Evolutionary conservation across 1,140 invertebrate species (phyloP).

Genomic region (Lamellibrachia luymesi): DNA sequence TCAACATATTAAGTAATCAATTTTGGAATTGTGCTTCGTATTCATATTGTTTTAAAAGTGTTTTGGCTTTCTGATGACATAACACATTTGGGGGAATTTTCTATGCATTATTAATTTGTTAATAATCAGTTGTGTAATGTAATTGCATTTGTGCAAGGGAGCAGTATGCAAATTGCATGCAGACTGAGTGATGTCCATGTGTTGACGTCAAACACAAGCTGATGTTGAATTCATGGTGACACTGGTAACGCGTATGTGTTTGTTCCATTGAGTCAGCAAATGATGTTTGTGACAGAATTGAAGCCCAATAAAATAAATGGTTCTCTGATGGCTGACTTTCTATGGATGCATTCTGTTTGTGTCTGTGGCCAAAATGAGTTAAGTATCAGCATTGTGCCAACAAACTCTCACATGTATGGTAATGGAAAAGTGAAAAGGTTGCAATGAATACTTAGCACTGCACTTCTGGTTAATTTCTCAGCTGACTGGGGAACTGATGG

Average conservation of each 20-base stretch:
- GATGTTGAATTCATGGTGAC: background rate
- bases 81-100: background rate
- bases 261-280: background rate
- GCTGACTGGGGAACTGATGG: background rate
- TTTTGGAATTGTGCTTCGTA: background rate
- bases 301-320: conserved; percentile 5
- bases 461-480: background rate
- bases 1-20: background rate
- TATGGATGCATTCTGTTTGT: background rate
- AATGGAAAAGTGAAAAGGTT: background rate
- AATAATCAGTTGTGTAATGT: background rate
- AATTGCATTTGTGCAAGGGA: background rate
- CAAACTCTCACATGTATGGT: background rate
- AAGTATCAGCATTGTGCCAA: background rate
- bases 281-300: background rate
- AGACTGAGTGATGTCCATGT: no score
- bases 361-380: background rate
- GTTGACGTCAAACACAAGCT: background rate
- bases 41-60: no score
- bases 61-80: background rate
- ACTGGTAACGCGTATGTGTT: background rate
- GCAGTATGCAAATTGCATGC: no score
- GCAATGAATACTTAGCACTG: background rate
- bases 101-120: background rate
- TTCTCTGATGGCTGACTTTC: background rate